A percentile compares a stretch with the other conserved stretches of the same genome.
Conservation (phyloP, 2,888 invertebrate genomes). For the Rhabditophanes sp. region DNA sequence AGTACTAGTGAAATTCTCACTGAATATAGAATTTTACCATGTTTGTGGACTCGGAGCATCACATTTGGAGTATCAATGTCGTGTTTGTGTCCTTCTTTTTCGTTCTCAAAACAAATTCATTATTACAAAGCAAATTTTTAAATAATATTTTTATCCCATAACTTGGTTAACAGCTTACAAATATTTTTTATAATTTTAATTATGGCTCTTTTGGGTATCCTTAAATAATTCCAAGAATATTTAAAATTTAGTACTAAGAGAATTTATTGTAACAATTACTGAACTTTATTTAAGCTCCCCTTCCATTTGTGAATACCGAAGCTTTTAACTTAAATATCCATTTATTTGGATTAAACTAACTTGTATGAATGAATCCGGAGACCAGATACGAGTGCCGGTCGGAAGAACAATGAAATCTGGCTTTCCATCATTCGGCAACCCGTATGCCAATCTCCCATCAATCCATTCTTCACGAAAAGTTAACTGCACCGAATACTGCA, state of each 20-base stretch:
- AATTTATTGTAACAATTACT: too few relatives aligned
- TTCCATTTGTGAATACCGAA: too few relatives aligned
- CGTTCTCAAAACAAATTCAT: constrained; percentile 58
- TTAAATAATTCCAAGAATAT: background rate
- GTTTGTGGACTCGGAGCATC: constrained; percentile 84
- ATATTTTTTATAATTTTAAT: background rate
- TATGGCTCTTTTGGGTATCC: background rate
- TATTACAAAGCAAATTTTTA: background rate
- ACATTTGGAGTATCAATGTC: constrained; percentile 54
- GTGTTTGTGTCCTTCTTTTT: constrained; percentile 73
- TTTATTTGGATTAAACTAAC: constrained; percentile 7
- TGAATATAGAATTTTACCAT: constrained; percentile 52
- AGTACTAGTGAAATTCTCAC: constrained; percentile 76
- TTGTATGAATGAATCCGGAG: constrained; percentile 36
- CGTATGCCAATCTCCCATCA: constrained; percentile 58
- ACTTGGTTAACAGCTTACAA: background rate
- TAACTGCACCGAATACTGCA: constrained; percentile 58
- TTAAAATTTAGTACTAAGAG: background rate
- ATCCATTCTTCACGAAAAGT: constrained; percentile 94
- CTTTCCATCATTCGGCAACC: constrained; percentile 19
- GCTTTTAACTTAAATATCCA: too few relatives aligned
- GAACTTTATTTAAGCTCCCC: too few relatives aligned
- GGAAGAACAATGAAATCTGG: constrained; percentile 40
- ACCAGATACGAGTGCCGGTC: constrained; percentile 66
- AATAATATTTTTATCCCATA: too few relatives aligned